Evolutionary conservation across 2,797 vertebrate genomes (phyloP), one percentile per base, ranked within the genome.

Genomic region (Enteromius fasciolatus): DNA sequence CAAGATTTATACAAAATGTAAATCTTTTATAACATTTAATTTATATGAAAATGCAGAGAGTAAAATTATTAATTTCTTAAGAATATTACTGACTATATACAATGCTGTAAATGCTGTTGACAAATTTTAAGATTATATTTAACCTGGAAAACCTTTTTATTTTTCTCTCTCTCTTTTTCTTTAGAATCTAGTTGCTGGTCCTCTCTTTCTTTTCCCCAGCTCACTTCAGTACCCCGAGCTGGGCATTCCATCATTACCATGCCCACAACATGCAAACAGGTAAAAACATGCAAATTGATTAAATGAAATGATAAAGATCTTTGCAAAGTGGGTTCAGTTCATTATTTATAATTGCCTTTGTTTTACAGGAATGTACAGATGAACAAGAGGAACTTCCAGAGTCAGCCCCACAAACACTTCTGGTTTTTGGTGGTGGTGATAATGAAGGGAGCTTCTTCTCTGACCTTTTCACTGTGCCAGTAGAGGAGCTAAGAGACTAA

Each of bases 401-500:
- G 44, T 31, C 70, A 10, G 5, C 12, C 28, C 20, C 88, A 69
- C 87, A 81, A 59, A 91, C 86, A 20, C 85, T 96, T 84, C 84
- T 96, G 76, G 90, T 95, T 84, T 96, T 96, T 11, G 95, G 95
- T 64, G 95, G 95, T 5, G 95, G 95, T 7, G 93, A 96, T 90
- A 96, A 96, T 18, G 95, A 96, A 89, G 93, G 95, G 8, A 90
- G 88, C 64, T 96, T 96, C 87, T 96, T 93, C 90, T 93, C 90
- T 0, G 94, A 96, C 87, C 87, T 95, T 85, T 91, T 88, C 4
- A 91, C 91, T 0, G 85, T 95, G 15, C 17, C 88, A 5, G 88
- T 94, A 59, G 88, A 93, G 15, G 92, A 94, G 5, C 81, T 95
- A 83, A 78, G 87, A 84, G 82, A 85, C 36, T 80, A 74, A 79